phyloP scores from a whole-genome alignment of 2,888 invertebrate genomes.

The Glaucopsyche alexis region DNA sequence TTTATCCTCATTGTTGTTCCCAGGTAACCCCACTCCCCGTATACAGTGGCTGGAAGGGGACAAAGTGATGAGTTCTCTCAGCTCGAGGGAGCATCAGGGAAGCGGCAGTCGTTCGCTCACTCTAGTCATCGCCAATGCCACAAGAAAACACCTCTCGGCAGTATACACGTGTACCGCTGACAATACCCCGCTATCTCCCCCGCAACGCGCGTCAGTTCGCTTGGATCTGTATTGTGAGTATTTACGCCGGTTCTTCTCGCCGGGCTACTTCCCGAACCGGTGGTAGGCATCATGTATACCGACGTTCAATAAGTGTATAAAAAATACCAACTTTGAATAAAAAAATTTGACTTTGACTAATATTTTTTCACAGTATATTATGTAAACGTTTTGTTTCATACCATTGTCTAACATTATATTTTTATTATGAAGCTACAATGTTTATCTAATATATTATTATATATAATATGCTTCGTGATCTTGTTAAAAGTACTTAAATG shows the following conservation, averaged over 20 bases:
- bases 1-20: not conserved
- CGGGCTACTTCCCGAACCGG: too few relatives aligned
- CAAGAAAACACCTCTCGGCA: conserved; percentile 82
- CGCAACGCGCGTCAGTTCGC: conserved; percentile 82
- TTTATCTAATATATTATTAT: too few relatives aligned
- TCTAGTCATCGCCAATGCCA: conserved; percentile 61
- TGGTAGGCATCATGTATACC: too few relatives aligned
- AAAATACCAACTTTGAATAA: too few relatives aligned
- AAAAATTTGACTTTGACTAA: too few relatives aligned
- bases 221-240: conserved; percentile 84
- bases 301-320: too few relatives aligned
- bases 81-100: conserved; percentile 55
- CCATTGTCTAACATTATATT: too few relatives aligned
- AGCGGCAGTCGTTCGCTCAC: conserved; percentile 53
- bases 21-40: conserved; percentile 69
- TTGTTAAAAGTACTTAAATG: not conserved
- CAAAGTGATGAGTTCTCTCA: conserved; percentile 55
- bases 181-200: conserved; percentile 84
- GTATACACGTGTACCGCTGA: conserved; percentile 85
- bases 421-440: too few relatives aligned
- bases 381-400: too few relatives aligned
- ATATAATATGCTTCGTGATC: not conserved
- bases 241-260: too few relatives aligned
- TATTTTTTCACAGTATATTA: too few relatives aligned
- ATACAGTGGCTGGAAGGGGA: conserved; percentile 73